Evolutionary conservation across 30 jellyfish, hydroid and myxozoan genomes (phyloP).

Genomic region (Chrysaora quinquecirrha): DNA sequence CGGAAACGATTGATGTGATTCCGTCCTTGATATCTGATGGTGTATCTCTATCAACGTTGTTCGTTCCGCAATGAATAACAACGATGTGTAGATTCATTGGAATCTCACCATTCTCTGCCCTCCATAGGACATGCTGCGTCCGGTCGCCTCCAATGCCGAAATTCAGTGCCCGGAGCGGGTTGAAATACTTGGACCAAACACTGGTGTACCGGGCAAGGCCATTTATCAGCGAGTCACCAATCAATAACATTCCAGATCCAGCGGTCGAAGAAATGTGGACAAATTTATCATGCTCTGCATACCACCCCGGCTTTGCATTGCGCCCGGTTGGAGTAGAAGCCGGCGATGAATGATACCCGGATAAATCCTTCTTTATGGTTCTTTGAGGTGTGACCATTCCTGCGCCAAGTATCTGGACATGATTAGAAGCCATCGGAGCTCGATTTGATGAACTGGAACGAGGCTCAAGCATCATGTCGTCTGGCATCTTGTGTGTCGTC

Average conservation of each 20-base stretch:
- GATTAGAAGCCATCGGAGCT: background rate
- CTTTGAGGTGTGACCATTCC: conserved; percentile 77
- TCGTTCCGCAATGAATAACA: conserved; percentile 95
- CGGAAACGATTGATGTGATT: conserved; percentile 81
- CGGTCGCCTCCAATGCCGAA: conserved; percentile 99
- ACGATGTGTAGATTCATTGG: conserved; percentile 78
- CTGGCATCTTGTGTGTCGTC: background rate
- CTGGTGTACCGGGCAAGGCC: conserved; percentile 89
- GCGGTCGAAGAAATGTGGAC: conserved; percentile 92
- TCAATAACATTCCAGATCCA: conserved; percentile 69
- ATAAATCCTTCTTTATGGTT: conserved; percentile 64
- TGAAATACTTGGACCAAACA: conserved; percentile 87
- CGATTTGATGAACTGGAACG: background rate
- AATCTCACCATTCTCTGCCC: conserved; percentile 88
- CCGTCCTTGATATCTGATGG: conserved; percentile 94
- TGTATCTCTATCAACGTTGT: conserved; percentile 84
- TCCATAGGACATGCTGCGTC: conserved; percentile 96
- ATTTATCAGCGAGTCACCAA: conserved; percentile 92
- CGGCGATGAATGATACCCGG: conserved; percentile 85
- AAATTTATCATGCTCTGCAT: conserved; percentile 88
- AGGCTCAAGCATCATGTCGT: background rate
- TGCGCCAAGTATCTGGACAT: conserved; percentile 51
- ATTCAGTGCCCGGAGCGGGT: conserved; percentile 80
- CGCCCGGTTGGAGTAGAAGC: conserved; percentile 91
- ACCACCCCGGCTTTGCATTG: conserved; percentile 92